phyloP scores from a whole-genome alignment of 2,888 invertebrate genomes.

The Torymus tubicola region DNA sequence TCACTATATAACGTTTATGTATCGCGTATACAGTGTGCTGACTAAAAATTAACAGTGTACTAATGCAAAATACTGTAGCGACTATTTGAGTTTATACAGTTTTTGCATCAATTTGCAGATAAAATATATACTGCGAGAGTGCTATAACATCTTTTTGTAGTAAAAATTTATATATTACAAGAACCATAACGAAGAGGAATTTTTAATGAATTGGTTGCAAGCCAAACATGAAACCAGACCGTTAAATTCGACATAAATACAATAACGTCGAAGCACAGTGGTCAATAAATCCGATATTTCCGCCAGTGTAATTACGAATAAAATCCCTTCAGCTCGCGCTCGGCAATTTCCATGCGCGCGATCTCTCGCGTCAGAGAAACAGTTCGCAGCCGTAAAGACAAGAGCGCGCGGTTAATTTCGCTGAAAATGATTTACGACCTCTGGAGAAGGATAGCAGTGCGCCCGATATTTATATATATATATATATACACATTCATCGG shows the following conservation, averaged over 20 bases:
- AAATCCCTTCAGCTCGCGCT: conserved; percentile 13
- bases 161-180: background rate
- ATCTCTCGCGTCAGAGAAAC: background rate
- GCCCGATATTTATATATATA: background rate
- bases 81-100: background rate
- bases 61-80: no score
- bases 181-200: no score
- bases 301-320: conserved; percentile 17
- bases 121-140: background rate
- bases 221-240: background rate
- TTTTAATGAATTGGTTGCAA: no score
- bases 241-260: background rate
- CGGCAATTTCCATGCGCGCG: conserved; percentile 17
- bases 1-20: no score
- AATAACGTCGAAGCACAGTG: background rate
- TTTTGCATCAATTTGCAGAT: background rate
- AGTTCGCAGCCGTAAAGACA: conserved; percentile 29
- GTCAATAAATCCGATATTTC: no score
- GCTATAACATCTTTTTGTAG: background rate
- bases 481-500: background rate
- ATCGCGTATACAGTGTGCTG: no score
- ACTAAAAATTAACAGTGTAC: no score
- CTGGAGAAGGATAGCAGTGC: background rate
- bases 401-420: conserved; percentile 35
- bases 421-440: conserved; percentile 41